Conservation (phyloP, 2,113 vertebrate genomes). For the Hippocampus comes region DNA sequence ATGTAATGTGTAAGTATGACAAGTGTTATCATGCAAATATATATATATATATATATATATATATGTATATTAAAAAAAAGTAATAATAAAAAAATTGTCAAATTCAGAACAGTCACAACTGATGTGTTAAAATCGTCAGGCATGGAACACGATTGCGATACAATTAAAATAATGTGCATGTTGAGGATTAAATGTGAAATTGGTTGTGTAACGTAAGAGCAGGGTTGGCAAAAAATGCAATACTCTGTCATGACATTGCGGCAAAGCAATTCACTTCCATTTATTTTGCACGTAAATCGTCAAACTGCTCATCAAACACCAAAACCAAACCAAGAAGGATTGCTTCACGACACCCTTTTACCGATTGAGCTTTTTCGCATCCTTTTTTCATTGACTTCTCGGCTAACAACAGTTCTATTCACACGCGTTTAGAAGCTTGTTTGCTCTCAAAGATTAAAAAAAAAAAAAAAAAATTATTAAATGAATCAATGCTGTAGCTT, state of each 20-base stretch:
- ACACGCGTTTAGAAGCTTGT: not conserved
- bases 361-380: slow-evolving; percentile 1
- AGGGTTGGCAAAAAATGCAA: too few relatives aligned
- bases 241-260: not conserved
- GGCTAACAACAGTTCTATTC: not conserved
- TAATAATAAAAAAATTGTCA: not conserved
- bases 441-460: not conserved
- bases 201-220: too few relatives aligned
- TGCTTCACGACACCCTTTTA: not conserved
- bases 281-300: slow-evolving; percentile 13
- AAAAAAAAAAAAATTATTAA: not conserved
- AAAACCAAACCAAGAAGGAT: slow-evolving; percentile 12
- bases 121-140: too few relatives aligned
- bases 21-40: too few relatives aligned
- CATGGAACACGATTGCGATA: not conserved
- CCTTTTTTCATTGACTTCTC: slow-evolving; percentile 13
- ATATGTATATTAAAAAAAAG: not conserved
- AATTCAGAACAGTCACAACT: not conserved
- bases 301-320: not conserved
- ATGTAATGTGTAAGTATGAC: too few relatives aligned
- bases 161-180: not conserved
- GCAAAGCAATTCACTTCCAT: not conserved
- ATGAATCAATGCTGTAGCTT: not conserved
- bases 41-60: too few relatives aligned
- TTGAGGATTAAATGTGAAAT: not conserved